These are phyloP conservation scores for Teleopsis dalmanni DNA, from an alignment of 1,140 invertebrate species.

Conservation along the genomic window DNA sequence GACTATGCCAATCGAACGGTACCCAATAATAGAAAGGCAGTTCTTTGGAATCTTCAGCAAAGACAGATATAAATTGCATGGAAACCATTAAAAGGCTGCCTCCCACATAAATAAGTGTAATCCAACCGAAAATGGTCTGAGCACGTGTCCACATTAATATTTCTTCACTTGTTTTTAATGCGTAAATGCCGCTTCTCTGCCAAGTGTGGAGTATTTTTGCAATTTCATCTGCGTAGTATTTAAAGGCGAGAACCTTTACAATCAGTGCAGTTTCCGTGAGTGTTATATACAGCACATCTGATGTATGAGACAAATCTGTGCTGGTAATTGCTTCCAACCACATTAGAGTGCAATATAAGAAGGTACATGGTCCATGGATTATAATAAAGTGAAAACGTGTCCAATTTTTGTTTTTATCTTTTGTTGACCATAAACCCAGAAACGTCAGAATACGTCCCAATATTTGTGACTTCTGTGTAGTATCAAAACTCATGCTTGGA, in stretches of 20 bases:
- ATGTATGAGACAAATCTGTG: too few species aligned
- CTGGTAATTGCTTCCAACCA: too few species aligned
- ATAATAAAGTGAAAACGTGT: too few species aligned
- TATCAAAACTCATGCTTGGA: too few species aligned
- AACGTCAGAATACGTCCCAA: too few species aligned
- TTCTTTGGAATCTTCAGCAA: constrained; percentile 18
- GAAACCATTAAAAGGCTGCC: constrained; percentile 23
- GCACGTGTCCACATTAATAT: constrained; percentile 15
- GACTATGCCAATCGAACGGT: constrained; percentile 29
- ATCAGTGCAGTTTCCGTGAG: constrained; percentile 29
- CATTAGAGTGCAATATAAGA: too few species aligned
- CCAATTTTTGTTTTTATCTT: too few species aligned
- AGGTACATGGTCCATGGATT: too few species aligned
- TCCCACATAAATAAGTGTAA: constrained; percentile 22
- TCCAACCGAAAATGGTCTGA: constrained; percentile 20
- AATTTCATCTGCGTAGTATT: constrained; percentile 15
- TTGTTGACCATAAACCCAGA: too few species aligned
- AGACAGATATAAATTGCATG: constrained; percentile 21
- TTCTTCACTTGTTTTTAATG: constrained; percentile 16
- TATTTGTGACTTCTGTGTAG: too few species aligned
- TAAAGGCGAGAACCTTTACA: constrained; percentile 29
- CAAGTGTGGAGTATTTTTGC: constrained; percentile 20
- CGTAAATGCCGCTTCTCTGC: constrained; percentile 4
- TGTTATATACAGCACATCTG: constrained; percentile 38
- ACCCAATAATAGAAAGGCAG: constrained; percentile 31